A percentile compares a stretch with the other conserved stretches of the same genome.
Conservation (phyloP, 2,797 vertebrate species). For the Pachyuromys duprasi region DNA sequence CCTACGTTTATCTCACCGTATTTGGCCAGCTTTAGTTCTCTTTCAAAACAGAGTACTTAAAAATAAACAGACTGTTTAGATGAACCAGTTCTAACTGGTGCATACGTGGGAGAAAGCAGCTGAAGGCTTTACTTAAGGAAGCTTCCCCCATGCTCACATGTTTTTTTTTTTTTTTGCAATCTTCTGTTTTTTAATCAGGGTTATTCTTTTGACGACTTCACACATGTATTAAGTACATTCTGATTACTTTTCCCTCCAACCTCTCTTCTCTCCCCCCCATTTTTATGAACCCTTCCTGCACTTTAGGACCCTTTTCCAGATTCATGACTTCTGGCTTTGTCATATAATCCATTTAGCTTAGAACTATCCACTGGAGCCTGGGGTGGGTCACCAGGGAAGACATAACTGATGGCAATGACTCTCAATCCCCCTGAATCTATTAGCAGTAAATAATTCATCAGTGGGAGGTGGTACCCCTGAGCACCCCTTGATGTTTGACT, state of each 20-base stretch:
- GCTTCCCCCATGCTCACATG: not conserved
- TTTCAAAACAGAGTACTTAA: not conserved
- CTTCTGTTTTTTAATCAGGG: not conserved
- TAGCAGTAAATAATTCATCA: not conserved
- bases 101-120: not conserved
- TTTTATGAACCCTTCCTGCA: not conserved
- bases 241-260: not conserved
- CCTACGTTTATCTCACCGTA: not conserved
- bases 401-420: not conserved
- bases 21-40: not conserved
- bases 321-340: not conserved
- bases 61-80: not conserved
- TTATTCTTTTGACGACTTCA: not conserved
- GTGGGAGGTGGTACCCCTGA: too few species aligned
- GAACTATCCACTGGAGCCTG: too few species aligned
- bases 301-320: not conserved
- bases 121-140: slow-evolving; percentile 45
- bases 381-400: too few species aligned
- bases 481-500: not conserved
- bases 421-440: not conserved
- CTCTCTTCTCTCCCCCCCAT: not conserved
- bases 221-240: not conserved
- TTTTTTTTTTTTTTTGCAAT: too few species aligned
- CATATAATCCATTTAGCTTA: not conserved
- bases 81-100: not conserved